Evolutionary conservation across 2,888 invertebrate genomes (phyloP).

Genomic region (Phaonia tiefii): DNA sequence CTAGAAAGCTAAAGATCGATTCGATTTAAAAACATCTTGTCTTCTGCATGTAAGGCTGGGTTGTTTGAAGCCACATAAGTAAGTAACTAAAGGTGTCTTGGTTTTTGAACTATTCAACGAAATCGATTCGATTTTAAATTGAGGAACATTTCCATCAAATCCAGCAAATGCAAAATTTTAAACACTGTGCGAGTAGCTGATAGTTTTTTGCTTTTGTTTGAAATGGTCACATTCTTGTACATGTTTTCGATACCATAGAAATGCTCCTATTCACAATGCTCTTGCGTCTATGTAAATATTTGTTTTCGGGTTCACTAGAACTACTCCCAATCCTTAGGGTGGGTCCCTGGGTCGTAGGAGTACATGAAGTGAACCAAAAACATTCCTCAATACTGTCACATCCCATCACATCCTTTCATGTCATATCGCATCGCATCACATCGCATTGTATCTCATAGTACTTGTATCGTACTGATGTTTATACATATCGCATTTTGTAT

Average conservation of each 20-base stretch:
- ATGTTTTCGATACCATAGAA: conserved; percentile 28
- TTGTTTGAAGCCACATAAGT: no score
- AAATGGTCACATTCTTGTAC: conserved; percentile 34
- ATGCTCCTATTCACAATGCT: conserved; percentile 6
- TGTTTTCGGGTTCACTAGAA: background rate
- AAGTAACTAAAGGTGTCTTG: no score
- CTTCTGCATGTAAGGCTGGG: no score
- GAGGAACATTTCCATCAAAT: no score
- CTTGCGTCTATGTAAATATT: conserved; percentile 19
- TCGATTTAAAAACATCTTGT: no score
- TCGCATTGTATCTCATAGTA: conserved; percentile 23
- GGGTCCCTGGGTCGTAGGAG: background rate
- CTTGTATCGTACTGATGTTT: background rate
- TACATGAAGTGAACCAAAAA: background rate
- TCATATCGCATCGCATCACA: conserved; percentile 33
- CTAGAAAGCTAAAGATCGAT: no score
- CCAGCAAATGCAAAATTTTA: no score
- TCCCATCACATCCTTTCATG: conserved; percentile 18
- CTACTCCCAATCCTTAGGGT: background rate
- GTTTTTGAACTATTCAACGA: no score
- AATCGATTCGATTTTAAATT: no score
- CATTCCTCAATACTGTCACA: conserved; percentile 30
- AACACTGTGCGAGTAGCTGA: background rate
- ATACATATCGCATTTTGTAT: background rate
- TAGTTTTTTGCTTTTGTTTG: background rate